Base-by-base conservation (phyloP, 1,140 invertebrate genomes). In the Achroia grisella region DNA sequence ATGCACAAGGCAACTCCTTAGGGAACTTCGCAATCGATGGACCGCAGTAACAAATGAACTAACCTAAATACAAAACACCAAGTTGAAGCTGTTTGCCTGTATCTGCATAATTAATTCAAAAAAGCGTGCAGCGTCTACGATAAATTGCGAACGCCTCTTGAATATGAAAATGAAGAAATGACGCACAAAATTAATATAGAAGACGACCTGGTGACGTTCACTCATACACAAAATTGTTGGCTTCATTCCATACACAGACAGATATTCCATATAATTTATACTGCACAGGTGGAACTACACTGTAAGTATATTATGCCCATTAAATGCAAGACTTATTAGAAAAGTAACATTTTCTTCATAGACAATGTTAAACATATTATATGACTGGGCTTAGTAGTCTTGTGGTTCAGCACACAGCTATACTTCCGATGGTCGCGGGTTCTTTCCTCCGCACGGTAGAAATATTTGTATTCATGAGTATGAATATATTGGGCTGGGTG, bases 101-200 rank as follows among this genome's bases (percentile, higher is more conserved):
- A 37, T 14, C 17, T 14, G 1, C 33, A 39, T 39, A 39, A 39
- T 39, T 11, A 39, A 39, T 39, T 39, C 31, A 12, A 5, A 13
- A 14, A 34, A 23, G 14, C 14, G 41, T 34, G 8, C 30, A 23
- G 33, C 10, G 37, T 14, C 10, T 32, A 12, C 31, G 41, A 17
- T 34, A 33, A 45, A 33, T 37, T 42, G 37, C 39, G 32, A 12
- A 27, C 45, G 46, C 41, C 14, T 41, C 52, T 54, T 39, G 41
- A 43, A 43, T 43, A 43, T 34, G 34, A 34, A 45, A 37, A 36
- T 39, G 28, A 10, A 37, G 17, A 37, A 35, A 42, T 42, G 44
- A 37, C 50, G 44, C 50, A 47, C 40, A 37, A 47, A 29, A 30
- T 47, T 43, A 37, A 30, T 40, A 31, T 13, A 12, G 13, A n/a